phyloP scores from a whole-genome alignment of 2,113 vertebrate genomes.

The Crotalus tigris region DNA sequence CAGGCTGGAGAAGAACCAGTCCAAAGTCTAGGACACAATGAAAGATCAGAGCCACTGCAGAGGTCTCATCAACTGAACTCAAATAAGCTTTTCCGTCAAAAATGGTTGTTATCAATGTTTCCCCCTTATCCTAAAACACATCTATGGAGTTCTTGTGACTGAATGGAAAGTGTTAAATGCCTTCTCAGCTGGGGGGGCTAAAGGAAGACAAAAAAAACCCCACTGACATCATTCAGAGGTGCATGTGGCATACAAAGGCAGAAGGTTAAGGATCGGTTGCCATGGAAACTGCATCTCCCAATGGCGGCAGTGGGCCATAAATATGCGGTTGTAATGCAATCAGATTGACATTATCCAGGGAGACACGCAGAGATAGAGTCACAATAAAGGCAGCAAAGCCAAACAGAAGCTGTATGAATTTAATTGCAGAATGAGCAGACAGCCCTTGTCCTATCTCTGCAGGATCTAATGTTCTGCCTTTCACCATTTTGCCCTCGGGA shows the following conservation, averaged over 20 bases:
- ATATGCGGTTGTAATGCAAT: constrained; percentile 36
- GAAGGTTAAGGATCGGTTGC: constrained; percentile 28
- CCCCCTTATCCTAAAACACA: not conserved
- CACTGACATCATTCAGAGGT: constrained; percentile 39
- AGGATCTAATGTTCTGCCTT: not conserved
- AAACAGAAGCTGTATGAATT: not conserved
- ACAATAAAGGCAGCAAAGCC: not conserved
- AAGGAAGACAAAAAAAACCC: not conserved
- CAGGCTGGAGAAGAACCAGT: not conserved
- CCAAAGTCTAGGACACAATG: accelerated
- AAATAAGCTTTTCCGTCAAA: not conserved
- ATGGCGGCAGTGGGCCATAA: not conserved
- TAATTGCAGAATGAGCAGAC: not conserved
- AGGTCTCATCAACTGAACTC: accelerated
- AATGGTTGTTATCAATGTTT: not conserved
- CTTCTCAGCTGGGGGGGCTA: constrained; percentile 26
- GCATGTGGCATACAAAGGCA: constrained; percentile 40
- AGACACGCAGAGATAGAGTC: not conserved
- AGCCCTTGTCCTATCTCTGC: not conserved
- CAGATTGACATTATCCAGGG: constrained; percentile 36
- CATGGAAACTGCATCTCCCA: constrained; percentile 42
- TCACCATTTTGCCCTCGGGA: not conserved
- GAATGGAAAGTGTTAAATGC: constrained; percentile 41
- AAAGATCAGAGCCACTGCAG: not conserved
- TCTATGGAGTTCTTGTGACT: accelerated